phyloP scores from a whole-genome alignment of 2,113 vertebrate species.

The Ptychochromis oligacanthus region DNA sequence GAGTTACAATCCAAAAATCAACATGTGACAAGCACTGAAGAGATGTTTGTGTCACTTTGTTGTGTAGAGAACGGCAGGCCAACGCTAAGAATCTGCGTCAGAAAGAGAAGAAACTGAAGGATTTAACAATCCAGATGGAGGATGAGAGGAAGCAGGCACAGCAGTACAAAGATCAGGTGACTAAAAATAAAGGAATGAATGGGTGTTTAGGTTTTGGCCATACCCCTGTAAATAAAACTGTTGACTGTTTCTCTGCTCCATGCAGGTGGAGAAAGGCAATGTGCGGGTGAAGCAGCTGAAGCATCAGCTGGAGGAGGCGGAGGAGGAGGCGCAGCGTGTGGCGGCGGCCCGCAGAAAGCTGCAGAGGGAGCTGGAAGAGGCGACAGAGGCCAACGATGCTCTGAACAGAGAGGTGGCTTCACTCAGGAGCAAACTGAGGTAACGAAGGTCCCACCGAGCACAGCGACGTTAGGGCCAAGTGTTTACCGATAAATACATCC shows the following conservation, averaged over 20 bases:
- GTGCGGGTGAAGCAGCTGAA: slow-evolving; percentile 90
- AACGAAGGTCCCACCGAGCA: background rate
- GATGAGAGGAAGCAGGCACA: slow-evolving; percentile 92
- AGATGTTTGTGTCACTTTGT: background rate
- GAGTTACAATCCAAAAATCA: background rate
- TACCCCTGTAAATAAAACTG: accelerated
- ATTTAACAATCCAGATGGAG: slow-evolving; percentile 88
- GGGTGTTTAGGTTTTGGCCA: accelerated
- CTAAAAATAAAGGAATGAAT: background rate
- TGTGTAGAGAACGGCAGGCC: slow-evolving; percentile 86
- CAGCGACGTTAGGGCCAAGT: accelerated
- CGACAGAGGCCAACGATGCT: slow-evolving; percentile 86
- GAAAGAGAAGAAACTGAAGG: slow-evolving; percentile 96
- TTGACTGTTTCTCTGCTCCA: background rate
- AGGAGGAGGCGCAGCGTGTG: slow-evolving; percentile 92
- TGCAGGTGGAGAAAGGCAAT: slow-evolving; percentile 88
- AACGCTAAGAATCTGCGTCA: slow-evolving; percentile 85
- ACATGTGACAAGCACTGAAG: background rate
- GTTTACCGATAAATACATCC: no score
- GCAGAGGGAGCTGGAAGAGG: slow-evolving; percentile 94
- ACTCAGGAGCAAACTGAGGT: slow-evolving; percentile 71
- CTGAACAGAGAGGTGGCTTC: slow-evolving; percentile 75
- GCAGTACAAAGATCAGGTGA: slow-evolving; percentile 94
- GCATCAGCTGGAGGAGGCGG: slow-evolving; percentile 92
- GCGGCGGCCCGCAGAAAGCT: slow-evolving; percentile 90